These are phyloP conservation scores for Macrosiphum euphorbiae DNA, from an alignment of 2,888 invertebrate genomes.

Conservation along the genomic window DNA sequence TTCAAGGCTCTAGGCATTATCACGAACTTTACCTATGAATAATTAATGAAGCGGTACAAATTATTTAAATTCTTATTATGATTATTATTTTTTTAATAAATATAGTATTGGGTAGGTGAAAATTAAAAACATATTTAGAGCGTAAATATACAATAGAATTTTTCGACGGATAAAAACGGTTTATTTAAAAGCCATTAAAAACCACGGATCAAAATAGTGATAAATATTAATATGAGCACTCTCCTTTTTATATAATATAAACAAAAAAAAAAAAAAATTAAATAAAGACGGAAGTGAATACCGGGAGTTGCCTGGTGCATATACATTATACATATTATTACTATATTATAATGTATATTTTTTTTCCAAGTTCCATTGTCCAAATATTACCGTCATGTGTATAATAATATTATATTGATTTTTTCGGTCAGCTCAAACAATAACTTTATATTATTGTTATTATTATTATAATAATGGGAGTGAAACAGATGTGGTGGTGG, in stretches of 20 bases:
- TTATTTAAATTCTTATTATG: background rate
- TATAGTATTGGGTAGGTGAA: background rate
- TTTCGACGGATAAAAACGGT: background rate
- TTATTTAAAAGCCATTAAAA: constrained; percentile 4
- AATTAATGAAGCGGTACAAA: constrained; percentile 13
- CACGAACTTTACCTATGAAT: constrained; percentile 41
- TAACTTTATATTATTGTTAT: constrained; percentile 6
- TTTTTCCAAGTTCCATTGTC: background rate
- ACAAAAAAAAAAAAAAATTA: background rate
- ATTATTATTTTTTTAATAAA: constrained; percentile 7
- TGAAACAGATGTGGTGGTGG: constrained; percentile 17
- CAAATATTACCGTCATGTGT: background rate
- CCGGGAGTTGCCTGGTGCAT: background rate
- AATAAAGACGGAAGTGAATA: constrained; percentile 5
- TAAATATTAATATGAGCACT: background rate
- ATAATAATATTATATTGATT: constrained; percentile 27
- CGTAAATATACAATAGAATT: background rate
- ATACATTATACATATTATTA: background rate
- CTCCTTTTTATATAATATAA: background rate
- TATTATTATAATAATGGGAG: constrained; percentile 4
- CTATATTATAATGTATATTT: background rate
- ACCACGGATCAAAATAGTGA: background rate
- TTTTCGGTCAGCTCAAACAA: background rate
- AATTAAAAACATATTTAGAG: background rate
- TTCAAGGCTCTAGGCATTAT: background rate